phyloP scores from a whole-genome alignment of 2,113 vertebrate species.

The Bubo scandiacus region DNA sequence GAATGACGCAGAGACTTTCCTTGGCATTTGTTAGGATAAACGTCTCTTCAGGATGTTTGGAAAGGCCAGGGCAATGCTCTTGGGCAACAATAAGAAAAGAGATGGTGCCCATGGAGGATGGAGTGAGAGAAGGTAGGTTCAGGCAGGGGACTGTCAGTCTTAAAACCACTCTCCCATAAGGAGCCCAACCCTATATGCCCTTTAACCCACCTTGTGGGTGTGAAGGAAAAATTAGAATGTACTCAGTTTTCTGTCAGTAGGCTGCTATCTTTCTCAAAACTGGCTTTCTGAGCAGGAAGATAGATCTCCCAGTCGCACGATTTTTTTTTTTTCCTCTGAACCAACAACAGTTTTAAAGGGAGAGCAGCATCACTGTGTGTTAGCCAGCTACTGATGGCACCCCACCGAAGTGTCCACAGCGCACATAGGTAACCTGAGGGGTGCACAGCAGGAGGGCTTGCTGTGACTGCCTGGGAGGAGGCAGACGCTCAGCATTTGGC shows the following conservation, averaged over 20 bases:
- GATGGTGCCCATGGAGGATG: neutral
- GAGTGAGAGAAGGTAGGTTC: neutral
- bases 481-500: neutral
- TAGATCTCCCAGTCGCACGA: neutral
- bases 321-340: neutral
- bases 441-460: rapidly evolving
- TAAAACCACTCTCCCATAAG: neutral
- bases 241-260: neutral
- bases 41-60: neutral
- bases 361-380: neutral
- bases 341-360: neutral
- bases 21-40: neutral
- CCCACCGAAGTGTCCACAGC: neutral
- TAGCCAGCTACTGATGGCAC: rapidly evolving
- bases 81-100: neutral
- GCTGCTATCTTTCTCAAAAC: neutral
- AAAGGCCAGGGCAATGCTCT: neutral
- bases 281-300: neutral
- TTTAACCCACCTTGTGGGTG: neutral
- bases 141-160: neutral
- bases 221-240: neutral
- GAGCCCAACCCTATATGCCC: neutral
- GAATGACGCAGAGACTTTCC: neutral
- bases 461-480: neutral
- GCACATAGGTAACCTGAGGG: neutral